Conservation (phyloP, 2,888 invertebrate species). For the Sinotaia quadrata region DNA sequence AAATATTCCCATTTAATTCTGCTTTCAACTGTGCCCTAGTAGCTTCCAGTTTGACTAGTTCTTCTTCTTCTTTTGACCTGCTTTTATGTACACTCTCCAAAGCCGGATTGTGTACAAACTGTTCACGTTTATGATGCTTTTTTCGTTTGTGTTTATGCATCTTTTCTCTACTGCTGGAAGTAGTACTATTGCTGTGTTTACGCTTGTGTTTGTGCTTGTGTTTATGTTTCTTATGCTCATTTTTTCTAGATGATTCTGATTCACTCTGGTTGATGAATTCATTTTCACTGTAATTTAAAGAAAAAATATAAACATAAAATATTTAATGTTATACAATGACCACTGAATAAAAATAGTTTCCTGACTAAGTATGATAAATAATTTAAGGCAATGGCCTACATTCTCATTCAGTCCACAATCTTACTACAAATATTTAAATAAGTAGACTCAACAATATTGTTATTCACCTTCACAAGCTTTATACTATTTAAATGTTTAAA, state of each 20-base stretch:
- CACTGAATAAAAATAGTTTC: too few species aligned
- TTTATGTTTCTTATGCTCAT: conserved; percentile 62
- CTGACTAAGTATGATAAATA: too few species aligned
- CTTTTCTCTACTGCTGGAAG: conserved; percentile 46
- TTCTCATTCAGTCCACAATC: too few species aligned
- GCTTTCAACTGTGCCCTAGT: conserved; percentile 69
- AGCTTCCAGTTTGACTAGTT: conserved; percentile 69
- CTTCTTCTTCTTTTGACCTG: conserved; percentile 53
- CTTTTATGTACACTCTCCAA: conserved; percentile 31
- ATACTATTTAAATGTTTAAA: too few species aligned
- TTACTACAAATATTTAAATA: too few species aligned
- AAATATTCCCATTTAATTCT: conserved; percentile 57
- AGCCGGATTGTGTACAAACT: conserved; percentile 29
- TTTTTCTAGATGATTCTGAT: conserved; percentile 34
- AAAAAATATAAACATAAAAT: conserved; percentile 2
- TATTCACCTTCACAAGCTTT: too few species aligned
- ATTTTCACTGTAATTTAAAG: conserved; percentile 47
- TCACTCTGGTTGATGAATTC: conserved; percentile 45
- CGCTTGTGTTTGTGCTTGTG: conserved; percentile 77
- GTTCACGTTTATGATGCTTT: conserved; percentile 48
- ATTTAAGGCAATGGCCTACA: too few species aligned
- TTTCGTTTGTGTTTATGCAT: conserved; percentile 63
- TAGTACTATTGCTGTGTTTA: conserved; percentile 73
- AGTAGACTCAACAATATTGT: too few species aligned
- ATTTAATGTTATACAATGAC: too few species aligned